A percentile compares a stretch with the other conserved stretches of the same genome.
Conservation (phyloP, 2,888 invertebrate genomes). For the Exocentrus adspersus region DNA sequence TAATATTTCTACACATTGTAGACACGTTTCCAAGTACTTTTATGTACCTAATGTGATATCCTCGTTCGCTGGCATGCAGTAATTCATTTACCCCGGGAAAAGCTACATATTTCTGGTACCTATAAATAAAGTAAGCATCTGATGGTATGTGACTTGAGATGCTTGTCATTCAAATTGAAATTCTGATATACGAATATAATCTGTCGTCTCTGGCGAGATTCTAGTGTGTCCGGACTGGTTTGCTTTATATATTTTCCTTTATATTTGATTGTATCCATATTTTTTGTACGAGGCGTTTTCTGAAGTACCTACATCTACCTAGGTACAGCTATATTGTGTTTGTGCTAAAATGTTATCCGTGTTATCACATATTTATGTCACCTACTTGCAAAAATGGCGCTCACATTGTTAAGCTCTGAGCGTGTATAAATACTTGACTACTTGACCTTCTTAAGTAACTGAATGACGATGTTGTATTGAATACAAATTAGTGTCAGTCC, state of each 20-base stretch:
- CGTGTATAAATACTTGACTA: background rate
- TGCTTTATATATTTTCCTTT: background rate
- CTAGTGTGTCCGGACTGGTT: no score
- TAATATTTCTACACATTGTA: no score
- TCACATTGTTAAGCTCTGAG: background rate
- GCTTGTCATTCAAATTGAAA: background rate
- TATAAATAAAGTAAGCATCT: background rate
- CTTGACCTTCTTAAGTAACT: slow-evolving; percentile 1
- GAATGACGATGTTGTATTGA: background rate
- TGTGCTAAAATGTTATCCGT: background rate
- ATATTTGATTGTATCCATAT: no score
- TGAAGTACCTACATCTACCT: no score
- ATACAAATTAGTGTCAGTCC: background rate
- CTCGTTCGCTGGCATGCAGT: background rate
- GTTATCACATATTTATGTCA: no score
- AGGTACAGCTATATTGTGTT: no score
- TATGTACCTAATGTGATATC: no score
- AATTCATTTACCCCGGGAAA: background rate
- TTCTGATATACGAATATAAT: background rate
- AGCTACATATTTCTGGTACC: background rate
- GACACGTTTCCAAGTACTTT: no score
- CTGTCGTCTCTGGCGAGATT: no score
- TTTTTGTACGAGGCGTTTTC: no score
- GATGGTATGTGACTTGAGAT: background rate
- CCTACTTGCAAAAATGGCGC: no score